Evolutionary conservation across 2,113 vertebrate genomes (phyloP).

Genomic region (Charadrius vociferus): DNA sequence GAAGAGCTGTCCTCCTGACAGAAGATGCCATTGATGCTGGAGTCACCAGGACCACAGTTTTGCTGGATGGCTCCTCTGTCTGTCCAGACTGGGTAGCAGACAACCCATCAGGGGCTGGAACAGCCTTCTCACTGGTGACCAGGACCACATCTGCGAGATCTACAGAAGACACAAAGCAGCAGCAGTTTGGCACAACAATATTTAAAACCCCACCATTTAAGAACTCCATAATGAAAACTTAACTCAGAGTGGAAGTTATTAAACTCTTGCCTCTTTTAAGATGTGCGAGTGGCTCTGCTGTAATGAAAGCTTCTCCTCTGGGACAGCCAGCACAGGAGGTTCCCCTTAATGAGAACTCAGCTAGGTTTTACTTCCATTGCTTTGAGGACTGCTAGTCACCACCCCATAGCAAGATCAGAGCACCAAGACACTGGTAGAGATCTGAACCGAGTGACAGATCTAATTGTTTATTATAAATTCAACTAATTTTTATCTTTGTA

Average conservation of each 20-base stretch:
- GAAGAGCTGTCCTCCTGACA: conserved; percentile 45
- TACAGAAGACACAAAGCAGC: neutral
- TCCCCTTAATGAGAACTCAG: neutral
- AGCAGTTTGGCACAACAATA: neutral
- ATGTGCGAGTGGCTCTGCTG: neutral
- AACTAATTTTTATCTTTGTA: too few species aligned
- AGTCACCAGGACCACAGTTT: neutral
- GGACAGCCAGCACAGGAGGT: neutral
- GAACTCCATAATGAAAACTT: neutral
- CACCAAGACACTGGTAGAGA: neutral
- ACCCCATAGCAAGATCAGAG: neutral
- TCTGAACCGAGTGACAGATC: neutral
- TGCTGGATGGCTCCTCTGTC: conserved; percentile 33
- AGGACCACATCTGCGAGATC: neutral
- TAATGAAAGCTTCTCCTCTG: neutral
- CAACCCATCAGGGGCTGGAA: neutral
- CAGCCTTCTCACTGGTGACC: neutral
- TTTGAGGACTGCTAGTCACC: neutral
- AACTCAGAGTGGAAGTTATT: neutral
- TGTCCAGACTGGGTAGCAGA: conserved; percentile 24
- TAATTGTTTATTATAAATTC: neutral
- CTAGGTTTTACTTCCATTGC: neutral
- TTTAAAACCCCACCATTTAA: neutral
- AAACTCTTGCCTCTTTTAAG: neutral
- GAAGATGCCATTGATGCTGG: conserved; percentile 28